A percentile compares a stretch with the other conserved stretches of the same genome.
These are phyloP conservation scores for Rhinopithecus roxellana DNA, from an alignment of 2,113 vertebrate species.

Conservation along the genomic window DNA sequence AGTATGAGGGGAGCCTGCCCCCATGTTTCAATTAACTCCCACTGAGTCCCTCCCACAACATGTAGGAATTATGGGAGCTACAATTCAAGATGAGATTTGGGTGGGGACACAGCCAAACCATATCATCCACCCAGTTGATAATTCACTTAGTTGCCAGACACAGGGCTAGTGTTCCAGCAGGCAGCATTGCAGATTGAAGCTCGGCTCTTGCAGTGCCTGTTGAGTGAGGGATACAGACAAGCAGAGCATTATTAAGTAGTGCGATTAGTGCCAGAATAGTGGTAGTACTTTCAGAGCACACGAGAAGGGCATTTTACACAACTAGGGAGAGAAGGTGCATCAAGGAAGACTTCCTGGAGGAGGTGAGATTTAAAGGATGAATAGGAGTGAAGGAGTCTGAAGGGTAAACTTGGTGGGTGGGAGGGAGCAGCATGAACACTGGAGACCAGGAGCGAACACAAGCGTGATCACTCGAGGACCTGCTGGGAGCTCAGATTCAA, in stretches of 20 bases:
- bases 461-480: neutral
- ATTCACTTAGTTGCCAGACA: fast-evolving
- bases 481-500: neutral
- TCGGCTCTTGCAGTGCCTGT: fast-evolving
- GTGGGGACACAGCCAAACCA: too few relatives aligned
- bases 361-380: neutral
- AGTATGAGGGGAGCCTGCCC: too few relatives aligned
- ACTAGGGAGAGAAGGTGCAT: neutral
- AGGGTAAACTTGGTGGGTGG: neutral
- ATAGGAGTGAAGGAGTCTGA: neutral
- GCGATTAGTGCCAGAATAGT: fast-evolving
- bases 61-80: too few relatives aligned
- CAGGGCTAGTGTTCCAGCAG: neutral
- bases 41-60: too few relatives aligned
- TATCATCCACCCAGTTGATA: neutral
- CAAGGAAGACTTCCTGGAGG: neutral
- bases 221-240: neutral
- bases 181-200: neutral
- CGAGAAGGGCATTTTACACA: neutral
- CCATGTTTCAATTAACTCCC: too few relatives aligned
- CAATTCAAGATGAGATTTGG: too few relatives aligned
- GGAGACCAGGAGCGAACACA: neutral
- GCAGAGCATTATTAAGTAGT: neutral
- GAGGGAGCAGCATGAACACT: neutral
- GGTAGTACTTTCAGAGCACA: neutral